Conservation (phyloP, 2,797 vertebrate species). For the Gambusia yucatana region DNA sequence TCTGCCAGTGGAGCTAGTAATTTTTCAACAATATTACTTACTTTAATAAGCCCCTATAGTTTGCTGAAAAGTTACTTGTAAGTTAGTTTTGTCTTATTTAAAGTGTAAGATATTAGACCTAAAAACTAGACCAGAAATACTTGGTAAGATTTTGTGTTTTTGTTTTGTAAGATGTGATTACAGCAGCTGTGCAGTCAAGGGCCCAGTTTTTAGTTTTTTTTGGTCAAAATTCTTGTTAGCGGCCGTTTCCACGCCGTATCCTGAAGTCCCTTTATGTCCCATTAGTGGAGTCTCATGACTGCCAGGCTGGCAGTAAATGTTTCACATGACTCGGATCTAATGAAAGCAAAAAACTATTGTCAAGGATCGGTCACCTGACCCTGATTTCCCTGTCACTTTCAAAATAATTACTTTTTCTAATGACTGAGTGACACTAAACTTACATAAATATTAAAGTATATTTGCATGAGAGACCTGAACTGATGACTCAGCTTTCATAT, state of each 20-base stretch:
- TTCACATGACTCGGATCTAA: slow-evolving; percentile 64
- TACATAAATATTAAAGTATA: not conserved
- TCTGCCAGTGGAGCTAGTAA: too few species aligned
- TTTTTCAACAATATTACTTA: too few species aligned
- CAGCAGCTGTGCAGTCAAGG: too few species aligned
- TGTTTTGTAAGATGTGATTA: too few species aligned
- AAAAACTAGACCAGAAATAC: too few species aligned
- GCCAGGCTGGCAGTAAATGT: slow-evolving; percentile 35
- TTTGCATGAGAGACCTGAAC: not conserved
- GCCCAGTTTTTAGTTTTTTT: not conserved
- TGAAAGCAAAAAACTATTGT: slow-evolving; percentile 17
- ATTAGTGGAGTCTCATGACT: slow-evolving; percentile 66
- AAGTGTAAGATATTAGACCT: too few species aligned
- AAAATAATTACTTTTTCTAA: slow-evolving; percentile 4
- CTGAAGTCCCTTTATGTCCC: slow-evolving; percentile 32
- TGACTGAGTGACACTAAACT: not conserved
- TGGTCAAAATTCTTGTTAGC: too few species aligned
- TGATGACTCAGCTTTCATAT: not conserved
- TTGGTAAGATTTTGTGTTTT: too few species aligned
- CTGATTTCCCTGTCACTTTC: slow-evolving; percentile 24
- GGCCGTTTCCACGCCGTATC: not conserved
- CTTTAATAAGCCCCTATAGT: too few species aligned
- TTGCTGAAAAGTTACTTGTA: too few species aligned
- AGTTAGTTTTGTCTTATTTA: too few species aligned
- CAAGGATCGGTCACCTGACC: slow-evolving; percentile 50